Base-by-base conservation (phyloP, 2,888 invertebrate species). In the Tineola bisselliella region DNA sequence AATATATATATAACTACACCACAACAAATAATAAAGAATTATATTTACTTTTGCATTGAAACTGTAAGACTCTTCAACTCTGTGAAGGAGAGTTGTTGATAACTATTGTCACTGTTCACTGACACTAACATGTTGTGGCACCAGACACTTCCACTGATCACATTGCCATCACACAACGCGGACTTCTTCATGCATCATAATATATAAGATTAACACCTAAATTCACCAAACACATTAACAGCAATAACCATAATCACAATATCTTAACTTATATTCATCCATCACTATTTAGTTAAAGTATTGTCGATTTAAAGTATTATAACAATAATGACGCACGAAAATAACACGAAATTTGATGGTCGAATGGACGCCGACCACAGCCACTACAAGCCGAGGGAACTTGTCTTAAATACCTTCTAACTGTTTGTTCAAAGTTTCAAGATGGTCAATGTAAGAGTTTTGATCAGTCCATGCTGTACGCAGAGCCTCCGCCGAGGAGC, bases 371-470 rank as follows among this genome's bases (percentile, higher is more conserved):
- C 76, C 80, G 75, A 76, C 77, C 77, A 73, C 71, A 69, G 75
- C 74, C 88, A 77, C 84, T 82, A 84, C 79, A 81, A 83, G 82
- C 78, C 83, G 82, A 76, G 70, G 70, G 68, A 72, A 81, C 81
- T 76, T 82, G 79, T 79, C 83, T 79, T 87, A 84, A 89, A 89
- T 92, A 93, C 93, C 93, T 92, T 93, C 93, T 90, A 92, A 90
- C 88, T 90, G 89, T 86, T 91, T 88, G 81, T 90, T 88, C 87
- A 91, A 91, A 69, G 91, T 87, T 89, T 93, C 93, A 81, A 93
- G 89, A 74, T 89, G 88, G 77, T 92, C 91, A 84, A 93, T 89
- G 88, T 92, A 93, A 75, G 88, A 89, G 84, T 93, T 93, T 89
- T 93, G 93, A 79, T 89, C 89, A 79, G 88, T 89, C 93, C 93